Base-by-base conservation (phyloP, 2,888 invertebrate genomes). In the Formica aserva region DNA sequence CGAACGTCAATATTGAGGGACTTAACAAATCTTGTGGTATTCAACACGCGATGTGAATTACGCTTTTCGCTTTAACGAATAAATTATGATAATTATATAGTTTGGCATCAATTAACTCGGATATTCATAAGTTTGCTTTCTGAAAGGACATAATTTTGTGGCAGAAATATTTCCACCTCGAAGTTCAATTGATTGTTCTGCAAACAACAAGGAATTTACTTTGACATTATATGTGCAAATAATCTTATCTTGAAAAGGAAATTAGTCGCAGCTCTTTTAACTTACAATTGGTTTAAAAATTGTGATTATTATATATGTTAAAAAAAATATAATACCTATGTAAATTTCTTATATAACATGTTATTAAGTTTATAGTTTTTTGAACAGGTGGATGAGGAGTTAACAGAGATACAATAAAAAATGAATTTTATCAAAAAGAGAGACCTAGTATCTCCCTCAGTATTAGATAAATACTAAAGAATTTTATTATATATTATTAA, bases 51-150 rank as follows among this genome's bases (percentile, higher is more conserved):
- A 55, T n/a, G 22, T 38, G 1, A 52, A 69, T 45, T 18, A 22
- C 6, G 11, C 26, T 60, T 35, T 48, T 48, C 8, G 0, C 6
- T 48, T 69, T 60, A 77, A 32, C 18, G 60, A 71, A 45, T 62
- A 60, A 45, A 71, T 71, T 71, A 78, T 60, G 45, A 35, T 78
- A 78, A 78, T 69, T 18, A 60, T 78, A 48, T n/a, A 18, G 71
- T 35, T 60, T 60, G 6, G 35, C 71, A 57, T 45, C 41, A 60
- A 60, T 78, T 60, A 69, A 9, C 32, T 66, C 29, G 1, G n/a
- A 4, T 26, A n/a, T 13, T 78, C 4, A 15, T 26, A 60, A 60
- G n/a, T 71, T 78, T 78, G 13, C 32, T 78, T 60, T n/a, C 3
- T 11, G 18, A 1, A 48, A 18, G 6, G 11, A 22, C 3, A 11